Percentiles rank a stretch among this genome's conserved stretches.
phyloP scores from a whole-genome alignment of 2,113 vertebrate species.

The Siphamia tubifer region DNA sequence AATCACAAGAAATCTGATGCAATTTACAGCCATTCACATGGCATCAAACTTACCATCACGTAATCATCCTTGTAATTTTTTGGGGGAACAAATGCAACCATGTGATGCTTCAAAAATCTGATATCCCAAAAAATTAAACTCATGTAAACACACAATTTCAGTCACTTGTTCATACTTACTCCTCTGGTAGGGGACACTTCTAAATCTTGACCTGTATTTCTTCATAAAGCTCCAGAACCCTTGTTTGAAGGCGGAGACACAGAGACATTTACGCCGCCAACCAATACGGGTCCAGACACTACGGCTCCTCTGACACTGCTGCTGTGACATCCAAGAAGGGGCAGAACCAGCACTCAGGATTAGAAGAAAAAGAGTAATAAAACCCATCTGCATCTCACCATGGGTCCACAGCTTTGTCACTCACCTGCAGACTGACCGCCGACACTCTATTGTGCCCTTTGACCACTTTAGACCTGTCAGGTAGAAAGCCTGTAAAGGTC shows the following conservation, averaged over 20 bases:
- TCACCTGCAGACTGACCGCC: conserved; percentile 3
- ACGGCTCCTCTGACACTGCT: neutral
- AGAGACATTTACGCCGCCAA: neutral
- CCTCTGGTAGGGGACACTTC: neutral
- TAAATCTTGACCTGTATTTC: conserved; percentile 31
- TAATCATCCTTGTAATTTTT: no score
- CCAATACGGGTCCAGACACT: conserved; percentile 85
- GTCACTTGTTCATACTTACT: conserved; percentile 15
- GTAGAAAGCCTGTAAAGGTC: neutral
- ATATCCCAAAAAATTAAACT: no score
- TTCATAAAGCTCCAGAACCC: conserved; percentile 62
- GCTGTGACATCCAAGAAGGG: no score
- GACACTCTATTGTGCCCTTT: neutral
- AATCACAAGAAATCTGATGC: no score
- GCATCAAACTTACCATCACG: no score
- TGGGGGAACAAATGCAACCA: no score
- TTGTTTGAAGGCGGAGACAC: rapidly evolving
- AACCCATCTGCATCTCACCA: neutral
- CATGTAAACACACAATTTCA: no score
- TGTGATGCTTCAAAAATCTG: neutral
- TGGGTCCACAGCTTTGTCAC: neutral
- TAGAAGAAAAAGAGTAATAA: no score
- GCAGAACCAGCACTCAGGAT: no score
- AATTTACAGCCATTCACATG: no score
- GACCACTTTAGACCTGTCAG: neutral